A percentile compares a stretch with the other conserved stretches of the same genome.
Evolutionary conservation across 1,140 invertebrate species (phyloP).

Genomic region (Armadillidium nasatum): DNA sequence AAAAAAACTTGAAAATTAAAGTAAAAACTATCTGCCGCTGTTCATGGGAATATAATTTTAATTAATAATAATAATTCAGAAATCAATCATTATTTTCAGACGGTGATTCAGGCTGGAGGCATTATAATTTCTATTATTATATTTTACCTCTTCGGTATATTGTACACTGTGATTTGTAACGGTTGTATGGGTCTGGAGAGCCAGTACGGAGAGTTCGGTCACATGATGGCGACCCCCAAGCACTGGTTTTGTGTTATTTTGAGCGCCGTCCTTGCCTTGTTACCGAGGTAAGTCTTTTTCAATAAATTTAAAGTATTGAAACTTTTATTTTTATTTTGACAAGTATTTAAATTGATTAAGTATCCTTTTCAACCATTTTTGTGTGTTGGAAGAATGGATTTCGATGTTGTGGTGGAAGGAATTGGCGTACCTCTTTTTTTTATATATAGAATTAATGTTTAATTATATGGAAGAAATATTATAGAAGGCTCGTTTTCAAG

Average conservation of each 20-base stretch:
- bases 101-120: slow-evolving; percentile 60
- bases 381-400: too few relatives aligned
- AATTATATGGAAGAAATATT: too few relatives aligned
- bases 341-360: too few relatives aligned
- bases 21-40: background rate
- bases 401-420: too few relatives aligned
- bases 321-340: too few relatives aligned
- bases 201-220: slow-evolving; percentile 80
- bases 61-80: background rate
- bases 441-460: too few relatives aligned
- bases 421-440: too few relatives aligned
- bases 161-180: slow-evolving; percentile 74
- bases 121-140: slow-evolving; percentile 47
- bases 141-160: slow-evolving; percentile 77
- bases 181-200: slow-evolving; percentile 72
- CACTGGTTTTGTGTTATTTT: slow-evolving; percentile 78
- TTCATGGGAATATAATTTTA: background rate
- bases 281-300: slow-evolving; percentile 70
- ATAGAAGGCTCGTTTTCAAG: too few relatives aligned
- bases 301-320: slow-evolving; percentile 48
- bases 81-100: slow-evolving; percentile 57
- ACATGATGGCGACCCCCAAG: slow-evolving; percentile 63
- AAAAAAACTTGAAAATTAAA: too few relatives aligned
- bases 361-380: too few relatives aligned
- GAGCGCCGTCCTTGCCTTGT: slow-evolving; percentile 67